Base-by-base conservation (phyloP, 1,140 invertebrate species). In the Drosophila funebris region DNA sequence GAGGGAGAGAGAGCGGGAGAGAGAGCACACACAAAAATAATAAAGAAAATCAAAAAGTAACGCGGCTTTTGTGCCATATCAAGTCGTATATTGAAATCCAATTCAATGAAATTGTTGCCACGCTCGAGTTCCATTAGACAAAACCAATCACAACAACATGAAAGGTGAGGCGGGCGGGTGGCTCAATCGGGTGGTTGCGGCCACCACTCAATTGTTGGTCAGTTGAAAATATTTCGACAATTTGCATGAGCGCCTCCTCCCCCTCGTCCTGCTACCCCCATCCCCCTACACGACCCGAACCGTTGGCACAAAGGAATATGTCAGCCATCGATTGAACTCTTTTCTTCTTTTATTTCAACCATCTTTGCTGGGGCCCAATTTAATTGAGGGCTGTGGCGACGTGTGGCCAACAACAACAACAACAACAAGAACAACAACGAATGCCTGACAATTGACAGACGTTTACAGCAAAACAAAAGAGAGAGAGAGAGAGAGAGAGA, bases 91-190 rank as follows among this genome's bases (percentile, higher is more conserved):
- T 85, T 90, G 89, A 90, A 90, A 90, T 89, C 76, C 75, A 90
- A 90, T 90, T 87, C 89, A 83, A 76, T 77, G 83, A 88, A 88
- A 88, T 81, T 81, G 82, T 76, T 80, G 71, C 78, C 78, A 83
- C 78, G 78, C 84, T 89, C 79, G 84, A 83, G 82, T 90, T 90
- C 84, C 89, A 90, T 90, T 90, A 90, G 89, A 90, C 84, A 90
- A 90, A 90, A 80, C 78, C 81, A 90, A 90, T 90, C 83, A 88
- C 78, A 88, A 87, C 82, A 87, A 80, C 71, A 60, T 58, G 53
- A 71, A 73, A 69, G 85, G 68, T 80, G 81, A 36, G 85, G 68
- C 77, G 81, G 29, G 43, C 20, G 58, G 13, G 29, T 37, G 44
- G 56, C 6, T n/a, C 60, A 14, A 14, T 18, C 3, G 27, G 43